Percentiles rank a stretch among this genome's conserved stretches.
These are phyloP conservation scores for Microchrysa polita DNA, from an alignment of 2,888 invertebrate species.

Conservation along the genomic window DNA sequence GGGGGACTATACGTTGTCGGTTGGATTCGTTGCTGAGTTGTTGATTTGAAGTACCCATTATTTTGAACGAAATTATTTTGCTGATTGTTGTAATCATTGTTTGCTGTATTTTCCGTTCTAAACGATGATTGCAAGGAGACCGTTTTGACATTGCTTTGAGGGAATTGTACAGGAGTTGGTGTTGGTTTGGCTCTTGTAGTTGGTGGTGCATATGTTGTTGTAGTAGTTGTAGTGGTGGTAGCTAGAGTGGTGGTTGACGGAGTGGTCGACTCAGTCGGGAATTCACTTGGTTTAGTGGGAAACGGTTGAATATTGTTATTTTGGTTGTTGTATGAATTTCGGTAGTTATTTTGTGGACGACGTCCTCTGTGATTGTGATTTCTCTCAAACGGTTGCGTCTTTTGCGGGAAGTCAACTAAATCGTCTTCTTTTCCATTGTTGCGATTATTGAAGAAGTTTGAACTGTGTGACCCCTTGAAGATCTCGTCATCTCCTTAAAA, in stretches of 20 bases:
- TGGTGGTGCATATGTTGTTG: conserved; percentile 45
- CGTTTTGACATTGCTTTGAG: conserved; percentile 57
- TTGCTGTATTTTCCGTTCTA: conserved; percentile 57
- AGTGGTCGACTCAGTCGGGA: conserved; percentile 38
- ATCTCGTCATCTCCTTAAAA: conserved; percentile 68
- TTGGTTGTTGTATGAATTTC: conserved; percentile 55
- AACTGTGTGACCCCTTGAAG: conserved; percentile 77
- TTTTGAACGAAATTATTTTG: conserved; percentile 55
- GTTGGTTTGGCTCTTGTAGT: conserved; percentile 35
- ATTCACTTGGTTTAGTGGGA: conserved; percentile 43
- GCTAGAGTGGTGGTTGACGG: conserved; percentile 41
- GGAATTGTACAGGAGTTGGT: conserved; percentile 51
- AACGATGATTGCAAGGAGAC: conserved; percentile 60
- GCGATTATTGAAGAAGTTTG: conserved; percentile 77
- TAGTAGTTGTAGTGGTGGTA: conserved; percentile 46
- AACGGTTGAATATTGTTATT: conserved; percentile 45
- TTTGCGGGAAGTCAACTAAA: conserved; percentile 65
- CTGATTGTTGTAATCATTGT: conserved; percentile 52
- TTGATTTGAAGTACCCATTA: conserved; percentile 7
- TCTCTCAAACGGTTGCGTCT: conserved; percentile 48
- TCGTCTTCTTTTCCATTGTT: conserved; percentile 70
- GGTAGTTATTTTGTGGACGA: conserved; percentile 57
- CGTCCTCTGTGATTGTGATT: conserved; percentile 58
- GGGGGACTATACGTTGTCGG: conserved; percentile 62
- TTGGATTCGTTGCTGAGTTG: conserved; percentile 59